These are phyloP conservation scores for Camponotus pennsylvanicus DNA, from an alignment of 1,140 invertebrate genomes.

Conservation along the genomic window DNA sequence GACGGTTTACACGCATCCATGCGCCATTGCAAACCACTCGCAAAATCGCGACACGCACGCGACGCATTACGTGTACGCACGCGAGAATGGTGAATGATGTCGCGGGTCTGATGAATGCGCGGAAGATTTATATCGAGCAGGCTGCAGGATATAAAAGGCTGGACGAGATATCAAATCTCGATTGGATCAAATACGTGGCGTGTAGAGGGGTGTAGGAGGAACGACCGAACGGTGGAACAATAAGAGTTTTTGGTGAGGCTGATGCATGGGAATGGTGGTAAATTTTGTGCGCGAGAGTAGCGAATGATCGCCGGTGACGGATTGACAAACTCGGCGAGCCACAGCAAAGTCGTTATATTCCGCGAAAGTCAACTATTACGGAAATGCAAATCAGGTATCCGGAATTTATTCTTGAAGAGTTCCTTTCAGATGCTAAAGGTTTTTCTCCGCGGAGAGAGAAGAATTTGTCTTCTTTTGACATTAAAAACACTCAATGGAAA, in stretches of 20 bases:
- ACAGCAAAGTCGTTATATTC: neutral
- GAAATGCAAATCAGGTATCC: neutral
- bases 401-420: neutral
- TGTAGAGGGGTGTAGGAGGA: neutral
- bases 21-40: slow-evolving; percentile 29
- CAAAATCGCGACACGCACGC: slow-evolving; percentile 55
- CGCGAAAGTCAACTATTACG: neutral
- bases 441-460: neutral
- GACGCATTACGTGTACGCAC: slow-evolving; percentile 53
- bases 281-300: slow-evolving; percentile 4
- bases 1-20: slow-evolving; percentile 35
- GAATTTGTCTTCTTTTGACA: neutral
- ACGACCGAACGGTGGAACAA: neutral
- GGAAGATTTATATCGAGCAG: slow-evolving; percentile 64
- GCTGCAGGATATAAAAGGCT: slow-evolving; percentile 63
- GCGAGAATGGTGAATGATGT: slow-evolving; percentile 28
- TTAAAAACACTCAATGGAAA: slow-evolving; percentile 33
- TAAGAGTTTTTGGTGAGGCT: too few species aligned
- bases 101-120: slow-evolving; percentile 48
- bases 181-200: slow-evolving; percentile 53
- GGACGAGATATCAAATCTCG: slow-evolving; percentile 60
- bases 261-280: neutral
- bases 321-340: slow-evolving; percentile 28
- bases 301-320: slow-evolving; percentile 59
- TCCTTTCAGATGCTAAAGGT: neutral